Evolutionary conservation across 2,797 vertebrate species (phyloP), one percentile per base, ranked within the genome.

Genomic region (Selene dorsalis): DNA sequence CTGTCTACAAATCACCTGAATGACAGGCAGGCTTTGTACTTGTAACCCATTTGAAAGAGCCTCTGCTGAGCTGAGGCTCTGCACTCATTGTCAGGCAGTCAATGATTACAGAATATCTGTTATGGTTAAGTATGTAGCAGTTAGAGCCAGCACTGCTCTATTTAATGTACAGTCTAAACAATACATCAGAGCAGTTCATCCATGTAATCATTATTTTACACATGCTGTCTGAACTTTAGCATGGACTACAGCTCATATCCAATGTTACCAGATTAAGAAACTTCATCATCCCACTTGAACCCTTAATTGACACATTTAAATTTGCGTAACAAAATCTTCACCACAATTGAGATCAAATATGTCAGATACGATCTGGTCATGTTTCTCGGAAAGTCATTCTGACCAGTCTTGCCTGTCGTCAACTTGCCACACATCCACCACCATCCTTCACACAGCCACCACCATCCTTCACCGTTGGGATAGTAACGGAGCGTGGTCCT

Each of bases 1-100:
- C 73, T 75, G 32, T 26, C 60, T 47, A 85, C 65, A 76, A 78
- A 89, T 77, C 80, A 69, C 53, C 57, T 58, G 35, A 70, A 35
- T 5, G 38, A 59, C 62, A 67, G 8, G 39, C 47, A 24, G 70
- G 70, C 59, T 68, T 64, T 48, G 16, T 39, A n/a, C 53, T 69
- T 1, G 30, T 30, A 43, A 64, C 28, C 24, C 35, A 20, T 82
- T 63, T 59, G 32, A 47, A 28, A 56, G 53, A 60, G 30, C 66
- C 20, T 18, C 48, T 4, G 4, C 57, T 57, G 58, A 72, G 60
- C 50, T 35, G 32, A 43, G 20, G 59, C 47, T 30, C 35, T 43
- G 65, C 69, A 50, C 56, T 57, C 39, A 47, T 64, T 73, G 52
- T 62, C 35, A 53, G 26, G 24, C 73, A 48, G 47, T 39, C 39